Evolutionary conservation across 1,140 invertebrate species (phyloP), one percentile per base, ranked within the genome.

Genomic region (Dysdera silvatica): DNA sequence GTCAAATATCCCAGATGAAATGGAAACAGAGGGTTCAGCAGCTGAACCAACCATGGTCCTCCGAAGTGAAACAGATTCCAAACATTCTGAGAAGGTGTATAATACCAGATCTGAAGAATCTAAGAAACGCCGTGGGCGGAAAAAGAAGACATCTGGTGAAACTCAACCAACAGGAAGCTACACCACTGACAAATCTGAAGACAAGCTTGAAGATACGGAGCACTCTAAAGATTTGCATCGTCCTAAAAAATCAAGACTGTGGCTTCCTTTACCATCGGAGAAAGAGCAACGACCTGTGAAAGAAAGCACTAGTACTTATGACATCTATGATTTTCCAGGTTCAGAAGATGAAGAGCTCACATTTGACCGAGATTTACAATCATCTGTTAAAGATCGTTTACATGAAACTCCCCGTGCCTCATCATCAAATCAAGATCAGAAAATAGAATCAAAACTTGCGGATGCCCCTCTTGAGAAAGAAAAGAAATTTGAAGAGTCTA

Each of bases 311-410:
- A 69, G 52, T 66, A 58, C 67, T 18, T 60, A 64, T 43, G 71
- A 71, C 69, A 64, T 72, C 2, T 72, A 64, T 61, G 71, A 72
- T 28, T 72, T 72, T 54, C 41, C 55, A 28, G 70, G 70, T 32
- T 70, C 67, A 29, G 70, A 71, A 37, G 69, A 69, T 24, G 70
- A 69, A 48, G 65, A 61, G 40, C 10, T 51, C 52, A 55, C 41
- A 31, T 61, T 66, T 53, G 52, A 57, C 52, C 23, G 26, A 48
- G 47, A 48, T 48, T 8, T 48, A 4, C 47, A 48, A 16, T 18
- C 10, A 12, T 55, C 32, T 32, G 35, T 60, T 8, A 66, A 66
- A 43, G 65, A 61, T n/a, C 61, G 51, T 20, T 47, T 66, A 31
- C 54, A 57, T 54, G 65, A 66, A 51, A 61, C 51, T 18, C 41